Evolutionary conservation across 92 coral and sea anemone species (phyloP).

Genomic region (Porites cylindrica): DNA sequence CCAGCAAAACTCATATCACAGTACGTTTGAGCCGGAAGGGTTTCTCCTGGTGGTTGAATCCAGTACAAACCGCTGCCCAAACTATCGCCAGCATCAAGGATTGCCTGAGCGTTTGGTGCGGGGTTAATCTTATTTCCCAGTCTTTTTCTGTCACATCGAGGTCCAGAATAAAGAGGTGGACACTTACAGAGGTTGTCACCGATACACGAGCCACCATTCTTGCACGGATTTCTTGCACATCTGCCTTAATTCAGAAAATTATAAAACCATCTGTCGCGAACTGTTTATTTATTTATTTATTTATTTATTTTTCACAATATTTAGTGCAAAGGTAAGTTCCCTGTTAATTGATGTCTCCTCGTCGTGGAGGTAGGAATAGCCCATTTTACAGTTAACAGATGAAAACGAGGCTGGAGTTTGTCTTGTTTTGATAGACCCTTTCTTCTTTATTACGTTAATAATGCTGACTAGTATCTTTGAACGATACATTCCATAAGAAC

Average conservation of each 20-base stretch:
- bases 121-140: constrained; percentile 84
- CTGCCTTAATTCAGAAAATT: constrained; percentile 14
- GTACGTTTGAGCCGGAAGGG: constrained; percentile 78
- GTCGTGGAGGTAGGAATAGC: too few species aligned
- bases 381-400: too few species aligned
- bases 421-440: too few species aligned
- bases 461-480: too few species aligned
- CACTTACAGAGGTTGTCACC: constrained; percentile 77
- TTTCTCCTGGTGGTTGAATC: constrained; percentile 94
- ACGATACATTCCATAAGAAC: too few species aligned
- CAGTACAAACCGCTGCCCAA: constrained; percentile 92
- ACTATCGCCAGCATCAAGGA: constrained; percentile 85
- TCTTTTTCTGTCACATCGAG: constrained; percentile 66
- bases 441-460: too few species aligned
- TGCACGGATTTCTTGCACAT: constrained; percentile 65
- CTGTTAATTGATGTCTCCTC: too few species aligned
- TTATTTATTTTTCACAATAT: too few species aligned
- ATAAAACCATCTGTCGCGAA: background rate
- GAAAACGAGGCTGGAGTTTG: too few species aligned
- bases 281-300: background rate
- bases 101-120: constrained; percentile 90
- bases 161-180: constrained; percentile 60
- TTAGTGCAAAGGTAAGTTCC: too few species aligned
- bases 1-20: constrained; percentile 86
- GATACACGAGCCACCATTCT: constrained; percentile 80